Evolutionary conservation across 2,113 vertebrate species (phyloP), one percentile per base, ranked within the genome.

Genomic region (Synchiropus splendidus): DNA sequence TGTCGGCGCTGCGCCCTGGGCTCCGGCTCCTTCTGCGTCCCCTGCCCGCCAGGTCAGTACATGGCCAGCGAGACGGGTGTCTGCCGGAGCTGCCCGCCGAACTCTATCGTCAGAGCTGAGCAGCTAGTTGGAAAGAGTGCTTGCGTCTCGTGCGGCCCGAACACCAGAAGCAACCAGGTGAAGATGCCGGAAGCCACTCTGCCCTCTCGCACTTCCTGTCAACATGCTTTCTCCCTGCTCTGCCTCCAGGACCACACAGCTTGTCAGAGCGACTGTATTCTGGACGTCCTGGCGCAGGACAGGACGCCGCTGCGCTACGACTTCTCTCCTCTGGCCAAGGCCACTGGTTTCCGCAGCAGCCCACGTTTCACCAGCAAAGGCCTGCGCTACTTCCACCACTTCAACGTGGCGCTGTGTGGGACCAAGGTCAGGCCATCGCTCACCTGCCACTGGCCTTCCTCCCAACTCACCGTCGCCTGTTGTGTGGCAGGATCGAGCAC

Each of bases 291-390:
- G 2, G 39, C 47, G 4, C 57, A 55, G 0, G 54, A 50, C 12
- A 75, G 67, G 42, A 61, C n/a, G 1, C 27, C 35, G 12, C 79
- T 89, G 21, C 58, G 41, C 37, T 98, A 92, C 14, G 77, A 94
- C 56, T 91, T 98, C 72, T 85, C 81, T 0, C 58, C 69, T 0
- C 67, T 98, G 76, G 61, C 79, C n/a, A 55, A 80, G 6, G 49
- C 77, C 9, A 49, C 83, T 0, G 45, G 72, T 2, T 76, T 93
- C 60, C 36, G 78, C 45, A 89, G 84, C 16, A 72, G 76, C 9
- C 83, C 89, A 2, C 87, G 88, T 49, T 98, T 98, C 82, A 97
- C 94, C 47, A 82, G 63, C 54, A 94, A 88, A 76, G 95, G 95
- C 35, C 80, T 92, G 55, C 84, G 78, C 46, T 98, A 92, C 58